Evolutionary conservation across 2,113 vertebrate species (phyloP), one percentile per base, ranked within the genome.

Genomic region (Morone chrysops): DNA sequence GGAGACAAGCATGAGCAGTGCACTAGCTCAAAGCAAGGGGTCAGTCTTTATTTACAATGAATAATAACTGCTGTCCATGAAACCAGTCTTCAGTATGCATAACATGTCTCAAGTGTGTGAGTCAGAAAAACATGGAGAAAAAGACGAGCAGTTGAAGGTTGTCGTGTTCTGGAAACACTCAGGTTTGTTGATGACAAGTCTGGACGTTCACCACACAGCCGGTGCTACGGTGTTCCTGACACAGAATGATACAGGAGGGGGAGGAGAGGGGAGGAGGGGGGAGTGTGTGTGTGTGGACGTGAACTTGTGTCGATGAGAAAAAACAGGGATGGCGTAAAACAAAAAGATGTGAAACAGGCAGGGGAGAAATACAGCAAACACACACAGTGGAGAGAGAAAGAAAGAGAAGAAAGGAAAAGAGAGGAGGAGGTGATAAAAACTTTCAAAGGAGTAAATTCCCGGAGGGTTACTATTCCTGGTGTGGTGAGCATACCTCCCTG

Each of bases 391-490:
- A 66, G 18, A 56, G 13, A 68, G 73, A 77, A 40, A 10, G 36
- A 51, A n/a, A 11, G 8, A 53, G 31, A 45, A 47, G 6, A n/a
- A 18, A 43, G 5, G 10, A 54, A 18, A 41, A 25, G n/a, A 47
- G 53, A 48, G 43, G 73, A 60, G 70, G 62, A 31, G 78, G 54
- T 38, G 63, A 80, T 80, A 63, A 86, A 71, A 70, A 84, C 31
- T 67, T 89, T 90, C 75, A 88, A 90, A 90, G 83, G 78, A 87
- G 78, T 70, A 78, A 68, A 92, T 85, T 92, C 90, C 89, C 78
- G 0, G 60, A 87, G 88, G 81, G 88, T 86, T 93, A 69, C 92
- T 93, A 92, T 92, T 94, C 87, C 75, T 90, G 88, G 81, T 69
- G 78, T 65, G 80, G 85, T 5, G 79, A 85, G 67, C 83, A 90